Base-by-base conservation (phyloP, 2,888 invertebrate genomes). In the Heliothis peltigera region DNA sequence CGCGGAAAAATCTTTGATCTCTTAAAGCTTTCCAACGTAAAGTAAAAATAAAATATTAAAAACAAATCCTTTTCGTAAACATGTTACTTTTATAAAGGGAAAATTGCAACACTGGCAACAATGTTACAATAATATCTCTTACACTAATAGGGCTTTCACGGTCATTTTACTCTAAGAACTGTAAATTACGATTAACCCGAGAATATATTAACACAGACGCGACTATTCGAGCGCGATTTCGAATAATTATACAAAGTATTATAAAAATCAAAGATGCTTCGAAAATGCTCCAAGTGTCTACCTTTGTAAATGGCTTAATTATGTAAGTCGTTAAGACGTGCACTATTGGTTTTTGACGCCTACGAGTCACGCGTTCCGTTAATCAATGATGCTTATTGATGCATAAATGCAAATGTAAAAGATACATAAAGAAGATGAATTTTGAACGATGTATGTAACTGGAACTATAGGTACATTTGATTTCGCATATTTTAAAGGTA, bases 151-250 rank as follows among this genome's bases (percentile, higher is more conserved):
- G 53, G 46, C 15, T 79, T 84, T 84, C 82, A 83, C 81, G 84
- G 76, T 80, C 82, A 83, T 84, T 85, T 84, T 77, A 81, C 78
- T 73, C 55, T 32, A 73, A 75, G 70, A 80, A 84, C 79, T 79
- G 82, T n/a, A n/a, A n/a, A n/a, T 82, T 84, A 81, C 76, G 78
- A 82, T 84, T 77, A 77, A 77, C 71, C 69, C 60, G 55, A 68
- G 61, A 73, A 69, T 55, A 63, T 39, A 70, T 73, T 77, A 69
- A 70, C 64, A 64, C 48, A 19, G 28, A 64, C 53, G 19, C 49
- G 53, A 66, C 32, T 53, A 62, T 69, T 59, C 57, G 44, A 75
- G 32, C 28, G 49, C 65, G 64, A 75, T 57, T 49, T 72, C 66
- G 46, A 64, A 63, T 77, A 70, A 65, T 49, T 71, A 55, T 58